Conservation (phyloP, 2,888 invertebrate genomes). For the Leptogaster cylindrica region DNA sequence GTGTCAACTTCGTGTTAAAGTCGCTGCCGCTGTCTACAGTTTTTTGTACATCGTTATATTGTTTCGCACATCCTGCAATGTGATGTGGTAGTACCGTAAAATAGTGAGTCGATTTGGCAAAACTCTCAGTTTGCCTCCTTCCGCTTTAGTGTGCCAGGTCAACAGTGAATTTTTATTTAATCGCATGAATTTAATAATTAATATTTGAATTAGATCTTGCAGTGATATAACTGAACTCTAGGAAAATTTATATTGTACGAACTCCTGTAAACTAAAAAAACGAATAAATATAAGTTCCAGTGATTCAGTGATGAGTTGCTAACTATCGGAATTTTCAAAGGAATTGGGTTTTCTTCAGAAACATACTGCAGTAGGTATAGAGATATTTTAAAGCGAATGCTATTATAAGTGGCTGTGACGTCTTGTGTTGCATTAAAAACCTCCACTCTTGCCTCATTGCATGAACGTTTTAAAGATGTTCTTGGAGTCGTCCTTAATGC, state of each 20-base stretch:
- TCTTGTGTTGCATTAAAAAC: background rate
- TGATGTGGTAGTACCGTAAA: constrained; percentile 28
- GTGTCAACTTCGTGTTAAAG: background rate
- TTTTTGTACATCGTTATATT: constrained; percentile 2
- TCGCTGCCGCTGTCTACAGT: background rate
- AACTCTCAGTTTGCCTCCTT: constrained; percentile 20
- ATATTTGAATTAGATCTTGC: constrained; percentile 10
- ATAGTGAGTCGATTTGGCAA: constrained; percentile 23
- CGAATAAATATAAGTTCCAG: too few relatives aligned
- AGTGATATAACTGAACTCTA: background rate
- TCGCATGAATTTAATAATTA: constrained; percentile 2
- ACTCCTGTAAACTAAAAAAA: too few relatives aligned
- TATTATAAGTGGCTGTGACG: background rate
- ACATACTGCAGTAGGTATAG: too few relatives aligned
- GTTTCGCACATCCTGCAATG: background rate
- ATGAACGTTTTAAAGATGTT: background rate
- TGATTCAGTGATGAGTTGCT: background rate
- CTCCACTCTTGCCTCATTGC: background rate
- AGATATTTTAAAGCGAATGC: too few relatives aligned
- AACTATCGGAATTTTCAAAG: background rate
- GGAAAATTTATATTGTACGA: too few relatives aligned
- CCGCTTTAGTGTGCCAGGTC: constrained; percentile 16
- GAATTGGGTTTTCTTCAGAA: too few relatives aligned
- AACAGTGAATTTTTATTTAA: constrained; percentile 6
- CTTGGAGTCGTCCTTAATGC: constrained; percentile 17